A percentile compares a stretch with the other conserved stretches of the same genome.
Conservation (phyloP, 2,797 vertebrate species). For the Carcharodon carcharias region DNA sequence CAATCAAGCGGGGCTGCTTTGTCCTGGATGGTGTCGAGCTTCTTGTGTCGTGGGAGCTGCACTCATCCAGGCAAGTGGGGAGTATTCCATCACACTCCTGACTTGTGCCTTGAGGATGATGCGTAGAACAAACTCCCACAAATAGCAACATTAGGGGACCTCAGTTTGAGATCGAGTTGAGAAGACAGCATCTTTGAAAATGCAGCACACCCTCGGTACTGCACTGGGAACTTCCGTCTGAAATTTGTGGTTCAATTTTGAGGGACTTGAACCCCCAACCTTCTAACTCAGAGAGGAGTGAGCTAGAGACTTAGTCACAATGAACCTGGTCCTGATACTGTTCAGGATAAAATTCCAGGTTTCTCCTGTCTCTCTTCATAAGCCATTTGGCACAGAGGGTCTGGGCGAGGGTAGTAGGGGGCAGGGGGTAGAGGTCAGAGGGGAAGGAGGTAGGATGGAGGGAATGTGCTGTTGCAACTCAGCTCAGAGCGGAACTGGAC, state of each 20-base stretch:
- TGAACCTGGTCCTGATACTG: not conserved
- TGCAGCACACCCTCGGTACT: too few relatives aligned
- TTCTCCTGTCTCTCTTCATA: not conserved
- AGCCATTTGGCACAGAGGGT: not conserved
- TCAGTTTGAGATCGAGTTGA: not conserved
- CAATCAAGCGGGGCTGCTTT: too few relatives aligned
- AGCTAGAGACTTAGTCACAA: not conserved
- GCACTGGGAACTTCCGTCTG: not conserved
- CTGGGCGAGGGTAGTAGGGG: not conserved
- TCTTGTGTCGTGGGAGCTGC: too few relatives aligned
- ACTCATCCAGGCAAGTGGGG: too few relatives aligned
- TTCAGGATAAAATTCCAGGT: not conserved
- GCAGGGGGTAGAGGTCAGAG: not conserved
- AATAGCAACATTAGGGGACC: not conserved
- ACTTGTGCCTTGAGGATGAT: too few relatives aligned
- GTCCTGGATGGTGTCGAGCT: too few relatives aligned
- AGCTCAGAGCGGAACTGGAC: not conserved
- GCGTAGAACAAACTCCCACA: not conserved
- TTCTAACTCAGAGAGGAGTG: too few relatives aligned
- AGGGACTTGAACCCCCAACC: too few relatives aligned
- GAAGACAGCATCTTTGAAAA: not conserved
- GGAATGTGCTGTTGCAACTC: not conserved
- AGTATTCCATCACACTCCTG: too few relatives aligned
- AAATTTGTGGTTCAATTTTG: not conserved
- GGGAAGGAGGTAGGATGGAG: not conserved